These are phyloP conservation scores for Hippasteria phrygiana DNA, from an alignment of 53 echinoderm and acorn worm genomes.

Conservation along the genomic window DNA sequence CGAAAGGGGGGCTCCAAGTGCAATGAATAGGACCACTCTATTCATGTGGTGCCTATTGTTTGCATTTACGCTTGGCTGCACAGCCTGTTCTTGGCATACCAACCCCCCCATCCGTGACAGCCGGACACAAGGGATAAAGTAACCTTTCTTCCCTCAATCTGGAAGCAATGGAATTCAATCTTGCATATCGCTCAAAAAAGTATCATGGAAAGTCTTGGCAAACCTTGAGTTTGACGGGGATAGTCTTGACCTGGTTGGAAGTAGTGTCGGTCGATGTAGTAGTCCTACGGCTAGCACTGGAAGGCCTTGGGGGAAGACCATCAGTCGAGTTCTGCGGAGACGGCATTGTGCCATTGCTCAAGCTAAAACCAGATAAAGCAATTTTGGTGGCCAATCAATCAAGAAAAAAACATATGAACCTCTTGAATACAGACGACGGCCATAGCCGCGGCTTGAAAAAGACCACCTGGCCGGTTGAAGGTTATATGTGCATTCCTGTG, in stretches of 20 bases:
- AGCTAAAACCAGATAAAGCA: neutral
- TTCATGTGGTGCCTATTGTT: too few species aligned
- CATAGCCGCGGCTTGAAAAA: too few species aligned
- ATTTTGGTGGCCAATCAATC: neutral
- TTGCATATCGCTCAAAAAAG: neutral
- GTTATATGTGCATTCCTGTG: too few species aligned
- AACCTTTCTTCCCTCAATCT: too few species aligned
- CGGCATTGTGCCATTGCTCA: constrained; percentile 43
- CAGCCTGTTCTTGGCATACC: too few species aligned
- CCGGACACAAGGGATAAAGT: too few species aligned
- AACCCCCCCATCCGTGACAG: too few species aligned
- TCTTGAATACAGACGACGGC: too few species aligned
- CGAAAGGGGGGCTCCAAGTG: too few species aligned
- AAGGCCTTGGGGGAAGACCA: constrained; percentile 32
- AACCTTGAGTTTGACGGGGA: constrained; percentile 49
- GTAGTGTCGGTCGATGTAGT: constrained; percentile 49
- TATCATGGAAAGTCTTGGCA: neutral
- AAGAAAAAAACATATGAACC: neutral
- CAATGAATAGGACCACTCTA: too few species aligned
- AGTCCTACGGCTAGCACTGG: constrained; percentile 57
- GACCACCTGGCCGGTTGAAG: too few species aligned
- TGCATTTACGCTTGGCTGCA: too few species aligned
- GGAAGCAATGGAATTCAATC: neutral
- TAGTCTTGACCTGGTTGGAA: constrained; percentile 5
- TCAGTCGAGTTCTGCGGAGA: constrained; percentile 35